Evolutionary conservation across 2,113 vertebrate species (phyloP).

Genomic region (Aphyosemion australe): DNA sequence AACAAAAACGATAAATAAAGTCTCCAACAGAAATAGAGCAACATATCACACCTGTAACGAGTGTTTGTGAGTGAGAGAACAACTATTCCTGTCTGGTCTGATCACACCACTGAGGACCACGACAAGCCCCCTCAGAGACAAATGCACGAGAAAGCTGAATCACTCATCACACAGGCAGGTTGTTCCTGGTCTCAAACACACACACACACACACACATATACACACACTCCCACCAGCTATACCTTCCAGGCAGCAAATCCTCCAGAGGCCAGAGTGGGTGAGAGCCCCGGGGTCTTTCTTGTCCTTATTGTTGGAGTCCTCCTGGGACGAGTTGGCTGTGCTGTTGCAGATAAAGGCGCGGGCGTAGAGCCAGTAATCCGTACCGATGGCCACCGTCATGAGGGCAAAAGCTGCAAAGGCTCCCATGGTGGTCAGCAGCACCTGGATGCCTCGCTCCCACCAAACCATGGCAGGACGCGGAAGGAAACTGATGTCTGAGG

Average conservation of each 20-base stretch:
- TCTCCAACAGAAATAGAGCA: background rate
- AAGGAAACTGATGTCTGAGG: slow-evolving; percentile 56
- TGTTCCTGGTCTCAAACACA: background rate
- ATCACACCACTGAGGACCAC: slow-evolving; percentile 21
- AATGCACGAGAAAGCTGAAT: slow-evolving; percentile 8
- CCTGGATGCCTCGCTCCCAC: slow-evolving; percentile 92
- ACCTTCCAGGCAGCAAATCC: slow-evolving; percentile 96
- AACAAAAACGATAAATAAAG: background rate
- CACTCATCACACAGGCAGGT: background rate
- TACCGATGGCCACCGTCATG: slow-evolving; percentile 94
- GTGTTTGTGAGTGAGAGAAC: slow-evolving; percentile 2
- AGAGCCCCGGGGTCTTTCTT: slow-evolving; percentile 90
- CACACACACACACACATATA: background rate
- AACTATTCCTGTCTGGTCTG: slow-evolving; percentile 42
- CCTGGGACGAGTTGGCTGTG: slow-evolving; percentile 86
- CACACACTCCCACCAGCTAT: background rate
- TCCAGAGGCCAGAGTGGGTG: slow-evolving; percentile 93
- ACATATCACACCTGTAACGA: background rate
- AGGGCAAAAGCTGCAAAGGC: slow-evolving; percentile 92
- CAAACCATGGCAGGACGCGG: slow-evolving; percentile 82
- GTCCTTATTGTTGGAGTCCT: slow-evolving; percentile 83
- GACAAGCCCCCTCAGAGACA: background rate
- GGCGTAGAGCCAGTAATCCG: slow-evolving; percentile 94
- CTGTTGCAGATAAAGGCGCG: slow-evolving; percentile 93
- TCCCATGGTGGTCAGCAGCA: slow-evolving; percentile 90